A percentile compares a stretch with the other conserved stretches of the same genome.
phyloP scores from a whole-genome alignment of 35 echinoderm and acorn worm genomes.

The Acanthaster planci region DNA sequence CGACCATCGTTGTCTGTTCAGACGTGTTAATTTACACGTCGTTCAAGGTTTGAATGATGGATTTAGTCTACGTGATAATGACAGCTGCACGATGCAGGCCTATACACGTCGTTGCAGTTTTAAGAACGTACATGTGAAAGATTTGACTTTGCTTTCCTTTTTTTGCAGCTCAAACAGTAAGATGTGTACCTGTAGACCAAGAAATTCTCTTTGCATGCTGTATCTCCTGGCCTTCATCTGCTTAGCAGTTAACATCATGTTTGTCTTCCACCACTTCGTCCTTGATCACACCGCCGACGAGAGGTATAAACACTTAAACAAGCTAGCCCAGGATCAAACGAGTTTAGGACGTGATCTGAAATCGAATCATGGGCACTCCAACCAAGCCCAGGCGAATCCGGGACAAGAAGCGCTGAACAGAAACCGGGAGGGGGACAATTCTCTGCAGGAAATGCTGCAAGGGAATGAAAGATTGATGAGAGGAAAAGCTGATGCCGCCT shows the following conservation, averaged over 20 bases:
- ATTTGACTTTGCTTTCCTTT: too few relatives aligned
- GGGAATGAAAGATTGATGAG: background rate
- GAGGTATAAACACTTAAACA: background rate
- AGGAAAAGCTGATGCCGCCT: background rate
- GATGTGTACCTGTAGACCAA: background rate
- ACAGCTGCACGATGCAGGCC: too few relatives aligned
- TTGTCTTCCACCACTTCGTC: background rate
- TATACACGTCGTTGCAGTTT: too few relatives aligned
- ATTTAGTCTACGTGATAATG: too few relatives aligned
- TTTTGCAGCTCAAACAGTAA: background rate
- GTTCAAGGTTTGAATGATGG: too few relatives aligned
- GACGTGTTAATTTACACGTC: too few relatives aligned
- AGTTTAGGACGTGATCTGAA: background rate
- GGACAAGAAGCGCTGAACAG: too few relatives aligned
- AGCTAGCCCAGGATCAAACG: background rate
- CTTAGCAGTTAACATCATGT: background rate
- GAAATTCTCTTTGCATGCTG: background rate
- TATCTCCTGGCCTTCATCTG: constrained; percentile 12
- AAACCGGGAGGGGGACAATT: background rate
- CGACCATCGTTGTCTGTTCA: too few relatives aligned
- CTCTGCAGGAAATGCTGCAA: background rate
- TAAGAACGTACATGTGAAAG: too few relatives aligned
- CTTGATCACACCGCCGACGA: background rate
- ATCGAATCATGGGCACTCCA: background rate
- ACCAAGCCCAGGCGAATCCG: too few relatives aligned